Evolutionary conservation across 1,140 invertebrate genomes (phyloP).

Genomic region (Trichogramma pretiosum): DNA sequence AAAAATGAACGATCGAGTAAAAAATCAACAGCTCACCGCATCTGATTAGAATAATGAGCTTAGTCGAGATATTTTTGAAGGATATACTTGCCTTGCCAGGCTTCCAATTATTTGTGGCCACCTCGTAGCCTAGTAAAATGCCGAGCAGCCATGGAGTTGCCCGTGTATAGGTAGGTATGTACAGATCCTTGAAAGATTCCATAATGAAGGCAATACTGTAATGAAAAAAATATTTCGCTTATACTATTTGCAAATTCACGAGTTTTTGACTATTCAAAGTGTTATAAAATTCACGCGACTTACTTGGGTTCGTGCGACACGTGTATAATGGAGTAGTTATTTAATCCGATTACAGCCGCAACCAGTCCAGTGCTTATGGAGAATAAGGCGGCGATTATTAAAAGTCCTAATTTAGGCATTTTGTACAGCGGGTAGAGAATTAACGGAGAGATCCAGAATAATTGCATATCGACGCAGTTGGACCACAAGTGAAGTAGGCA

Average conservation of each 20-base stretch:
- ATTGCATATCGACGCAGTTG: background rate
- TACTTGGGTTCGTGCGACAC: background rate
- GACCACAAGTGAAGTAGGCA: background rate
- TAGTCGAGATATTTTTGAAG: background rate
- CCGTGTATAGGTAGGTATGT: background rate
- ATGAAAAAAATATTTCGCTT: background rate
- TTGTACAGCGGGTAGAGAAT: constrained; percentile 30
- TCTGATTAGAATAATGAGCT: background rate
- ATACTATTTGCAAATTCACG: background rate
- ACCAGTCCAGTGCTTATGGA: background rate
- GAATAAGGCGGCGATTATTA: too few relatives aligned
- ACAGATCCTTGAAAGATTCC: background rate
- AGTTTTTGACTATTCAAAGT: background rate
- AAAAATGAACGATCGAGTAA: background rate
- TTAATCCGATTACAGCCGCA: background rate
- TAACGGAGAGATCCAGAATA: constrained; percentile 29
- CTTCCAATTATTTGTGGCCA: too few relatives aligned
- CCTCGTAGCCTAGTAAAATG: background rate
- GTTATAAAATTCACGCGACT: background rate
- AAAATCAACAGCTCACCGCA: background rate
- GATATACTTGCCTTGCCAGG: background rate
- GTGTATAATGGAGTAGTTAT: background rate
- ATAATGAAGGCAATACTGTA: background rate
- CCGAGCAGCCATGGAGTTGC: background rate
- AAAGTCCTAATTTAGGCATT: background rate